Percentiles rank a stretch among this genome's conserved stretches.
phyloP scores from a whole-genome alignment of 2,113 vertebrate genomes.

The Conger conger region DNA sequence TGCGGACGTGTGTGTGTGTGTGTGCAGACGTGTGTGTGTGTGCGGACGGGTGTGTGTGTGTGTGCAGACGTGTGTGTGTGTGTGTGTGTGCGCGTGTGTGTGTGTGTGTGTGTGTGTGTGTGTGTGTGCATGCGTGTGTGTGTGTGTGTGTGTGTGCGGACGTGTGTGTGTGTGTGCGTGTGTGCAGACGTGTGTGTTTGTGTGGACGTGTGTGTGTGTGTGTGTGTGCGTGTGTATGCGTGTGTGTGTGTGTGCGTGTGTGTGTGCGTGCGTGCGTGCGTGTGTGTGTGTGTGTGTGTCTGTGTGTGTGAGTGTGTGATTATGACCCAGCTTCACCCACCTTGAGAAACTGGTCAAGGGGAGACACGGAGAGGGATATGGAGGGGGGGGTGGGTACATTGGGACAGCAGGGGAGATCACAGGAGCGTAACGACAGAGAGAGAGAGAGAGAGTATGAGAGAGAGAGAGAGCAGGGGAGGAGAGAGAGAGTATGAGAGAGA shows the following conservation, averaged over 20 bases:
- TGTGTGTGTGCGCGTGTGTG: too few species aligned
- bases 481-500: neutral
- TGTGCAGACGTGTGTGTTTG: too few species aligned
- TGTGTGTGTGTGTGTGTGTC: neutral
- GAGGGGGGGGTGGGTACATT: neutral
- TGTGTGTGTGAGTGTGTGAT: neutral
- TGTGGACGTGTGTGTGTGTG: neutral
- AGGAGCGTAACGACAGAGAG: neutral
- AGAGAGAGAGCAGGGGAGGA: neutral
- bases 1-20: too few species aligned
- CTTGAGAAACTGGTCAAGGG: constrained; percentile 7
- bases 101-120: too few species aligned
- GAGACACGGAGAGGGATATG: neutral
- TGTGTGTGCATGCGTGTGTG: too few species aligned
- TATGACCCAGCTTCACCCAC: constrained; percentile 10
- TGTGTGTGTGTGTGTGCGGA: too few species aligned
- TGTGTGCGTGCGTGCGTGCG: too few species aligned
- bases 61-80: too few species aligned
- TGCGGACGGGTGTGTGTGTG: too few species aligned
- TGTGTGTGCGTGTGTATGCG: neutral
- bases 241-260: too few species aligned
- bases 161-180: too few species aligned
- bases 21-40: too few species aligned
- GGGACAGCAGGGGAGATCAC: neutral
- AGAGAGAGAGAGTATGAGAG: neutral